phyloP scores from a whole-genome alignment of 2,888 invertebrate species.

The Drosophila phalerata region DNA sequence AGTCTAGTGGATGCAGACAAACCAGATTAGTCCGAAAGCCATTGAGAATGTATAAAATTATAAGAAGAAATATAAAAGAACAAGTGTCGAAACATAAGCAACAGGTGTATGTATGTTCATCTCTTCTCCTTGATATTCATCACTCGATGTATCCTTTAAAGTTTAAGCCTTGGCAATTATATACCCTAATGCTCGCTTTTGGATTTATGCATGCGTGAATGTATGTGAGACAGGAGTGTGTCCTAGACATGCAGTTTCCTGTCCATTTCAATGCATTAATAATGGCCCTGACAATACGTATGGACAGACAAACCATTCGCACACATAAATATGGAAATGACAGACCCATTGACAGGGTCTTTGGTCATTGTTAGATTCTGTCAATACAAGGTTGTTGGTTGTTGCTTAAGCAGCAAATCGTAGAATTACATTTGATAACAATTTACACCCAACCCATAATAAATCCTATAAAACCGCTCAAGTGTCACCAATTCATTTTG shows the following conservation, averaged over 20 bases:
- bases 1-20: constrained; percentile 11
- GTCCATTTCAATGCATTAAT: constrained; percentile 52
- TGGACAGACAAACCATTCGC: constrained; percentile 9
- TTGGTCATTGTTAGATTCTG: constrained; percentile 7
- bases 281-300: constrained; percentile 38
- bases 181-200: constrained; percentile 13
- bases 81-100: constrained; percentile 28
- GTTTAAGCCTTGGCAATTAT: constrained; percentile 16
- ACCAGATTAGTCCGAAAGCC: constrained; percentile 26
- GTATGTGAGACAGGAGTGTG: constrained; percentile 10
- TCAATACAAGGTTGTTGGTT: not conserved
- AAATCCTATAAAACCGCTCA: constrained; percentile 2
- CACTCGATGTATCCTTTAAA: constrained; percentile 18
- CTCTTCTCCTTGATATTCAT: not conserved
- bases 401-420: not conserved
- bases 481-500: constrained; percentile 13
- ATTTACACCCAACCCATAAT: not conserved
- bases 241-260: constrained; percentile 36
- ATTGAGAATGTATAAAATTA: constrained; percentile 31
- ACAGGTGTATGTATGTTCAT: constrained; percentile 18
- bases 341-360: constrained; percentile 17
- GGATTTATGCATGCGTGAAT: constrained; percentile 28
- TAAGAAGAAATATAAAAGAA: constrained; percentile 17
- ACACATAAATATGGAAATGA: constrained; percentile 20
- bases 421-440: constrained; percentile 16